Base-by-base conservation (phyloP, 2,888 invertebrate genomes). In the Drosophila robusta region DNA sequence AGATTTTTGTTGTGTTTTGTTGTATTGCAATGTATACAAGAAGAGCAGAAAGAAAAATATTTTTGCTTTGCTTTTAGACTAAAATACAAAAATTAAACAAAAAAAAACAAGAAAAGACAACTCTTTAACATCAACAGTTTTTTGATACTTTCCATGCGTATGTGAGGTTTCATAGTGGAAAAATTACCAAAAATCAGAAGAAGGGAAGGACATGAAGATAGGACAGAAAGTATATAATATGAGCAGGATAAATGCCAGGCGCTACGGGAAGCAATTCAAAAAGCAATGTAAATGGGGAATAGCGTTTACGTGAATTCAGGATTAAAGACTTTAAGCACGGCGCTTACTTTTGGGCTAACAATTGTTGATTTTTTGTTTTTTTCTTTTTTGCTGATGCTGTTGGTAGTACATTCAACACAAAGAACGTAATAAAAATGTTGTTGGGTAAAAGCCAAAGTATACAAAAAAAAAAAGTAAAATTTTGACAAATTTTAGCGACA, bases 131-230 rank as follows among this genome's bases (percentile, higher is more conserved):
- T 81, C 61, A 80, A 90, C 78, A 80, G 45, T 68, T 88, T 77
- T 74, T 90, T 83, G 83, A 89, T 90, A 89, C 89, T 89, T 90
- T 85, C 83, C 91, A 90, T 83, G 89, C 90, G 83, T 90, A 77
- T 76, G 63, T 68, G 71, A 78, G 72, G 50, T 78, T 90, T 86
- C 86, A 67, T 64, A 71, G 84, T 86, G 85, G 85, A 84, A 85
- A 89, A 81, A 75, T 80, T 83, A 83, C 85, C 80, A 86, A 78
- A 70, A 54, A 63, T 52, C 38, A 36, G 60, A 60, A 57, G 42
- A 34, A 54, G 51, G 45, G 64, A 66, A 51, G 16, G 34, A 44
- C 6, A 49, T 55, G 34, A 60, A 45, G 26, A 74, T 42, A 42
- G 65, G 56, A 34, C 4, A 46, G 45, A 42, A n/a, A 45, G 18